Percentiles rank a stretch among this genome's conserved stretches.
Conservation (phyloP, 2,113 vertebrate genomes). For the Cygnus atratus region DNA sequence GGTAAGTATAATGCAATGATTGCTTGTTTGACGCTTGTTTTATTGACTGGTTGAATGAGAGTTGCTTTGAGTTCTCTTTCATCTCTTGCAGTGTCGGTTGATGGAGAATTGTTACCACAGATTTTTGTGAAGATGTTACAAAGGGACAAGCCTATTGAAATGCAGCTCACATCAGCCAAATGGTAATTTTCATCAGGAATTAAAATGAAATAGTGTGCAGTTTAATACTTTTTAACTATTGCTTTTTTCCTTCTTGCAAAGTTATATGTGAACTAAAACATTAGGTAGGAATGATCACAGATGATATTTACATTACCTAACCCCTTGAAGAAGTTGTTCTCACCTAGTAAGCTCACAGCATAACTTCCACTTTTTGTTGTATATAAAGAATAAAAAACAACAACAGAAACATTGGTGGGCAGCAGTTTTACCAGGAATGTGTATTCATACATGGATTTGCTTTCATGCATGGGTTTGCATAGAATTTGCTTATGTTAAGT, state of each 20-base stretch:
- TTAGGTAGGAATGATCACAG: background rate
- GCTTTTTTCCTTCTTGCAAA: background rate
- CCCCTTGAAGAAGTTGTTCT: background rate
- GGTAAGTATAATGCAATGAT: slow-evolving; percentile 79
- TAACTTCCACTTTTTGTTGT: background rate
- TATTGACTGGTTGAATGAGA: background rate
- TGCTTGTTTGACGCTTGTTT: background rate
- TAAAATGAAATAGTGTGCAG: background rate
- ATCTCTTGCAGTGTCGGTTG: slow-evolving; percentile 87
- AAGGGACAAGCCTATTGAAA: slow-evolving; percentile 97
- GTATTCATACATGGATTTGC: background rate
- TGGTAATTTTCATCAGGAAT: slow-evolving; percentile 82
- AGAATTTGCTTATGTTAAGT: background rate
- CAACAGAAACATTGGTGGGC: background rate
- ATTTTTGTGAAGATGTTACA: slow-evolving; percentile 99
- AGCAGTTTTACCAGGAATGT: background rate
- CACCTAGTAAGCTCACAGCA: background rate
- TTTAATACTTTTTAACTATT: background rate
- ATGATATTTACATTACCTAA: background rate
- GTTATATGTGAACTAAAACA: background rate
- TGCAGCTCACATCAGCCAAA: slow-evolving; percentile 99
- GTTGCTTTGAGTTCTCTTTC: slow-evolving; percentile 48
- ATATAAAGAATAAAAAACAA: background rate
- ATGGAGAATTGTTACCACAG: slow-evolving; percentile 93
- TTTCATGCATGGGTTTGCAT: too few species aligned